phyloP scores from a whole-genome alignment of 1,140 invertebrate species.

The Triops cancriformis region DNA sequence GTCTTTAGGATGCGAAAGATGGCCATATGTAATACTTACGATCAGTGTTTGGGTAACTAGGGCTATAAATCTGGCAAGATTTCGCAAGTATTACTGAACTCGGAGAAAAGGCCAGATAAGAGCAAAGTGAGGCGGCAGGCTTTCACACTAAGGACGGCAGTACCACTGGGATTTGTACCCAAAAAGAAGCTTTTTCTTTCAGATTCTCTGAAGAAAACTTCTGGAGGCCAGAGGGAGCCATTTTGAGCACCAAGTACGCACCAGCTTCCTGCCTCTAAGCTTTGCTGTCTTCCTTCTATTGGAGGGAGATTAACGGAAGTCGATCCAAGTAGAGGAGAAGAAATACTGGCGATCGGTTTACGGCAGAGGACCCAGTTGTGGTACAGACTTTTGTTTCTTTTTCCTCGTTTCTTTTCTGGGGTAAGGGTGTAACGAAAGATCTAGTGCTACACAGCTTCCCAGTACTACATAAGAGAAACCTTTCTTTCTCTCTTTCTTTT shows the following conservation, averaged over 20 bases:
- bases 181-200: neutral
- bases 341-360: slow-evolving; percentile 10
- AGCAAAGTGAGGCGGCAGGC: too few relatives aligned
- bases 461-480: neutral
- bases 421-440: neutral
- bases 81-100: too few relatives aligned
- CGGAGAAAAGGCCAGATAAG: too few relatives aligned
- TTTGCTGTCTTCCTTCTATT: neutral
- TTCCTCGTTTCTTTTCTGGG: neutral
- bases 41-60: too few relatives aligned
- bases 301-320: slow-evolving; percentile 11
- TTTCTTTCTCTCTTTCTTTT: neutral
- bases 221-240: neutral
- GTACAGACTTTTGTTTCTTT: neutral
- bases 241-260: neutral
- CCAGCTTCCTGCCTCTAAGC: neutral
- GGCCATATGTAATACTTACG: neutral
- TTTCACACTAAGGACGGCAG: too few relatives aligned
- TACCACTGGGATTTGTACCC: neutral
- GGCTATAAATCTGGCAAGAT: too few relatives aligned
- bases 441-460: neutral
- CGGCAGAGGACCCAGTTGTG: neutral
- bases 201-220: neutral
- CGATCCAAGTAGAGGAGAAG: neutral
- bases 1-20: neutral